Percentiles rank a stretch among this genome's conserved stretches.
Conservation (phyloP, 1,140 invertebrate species). For the Rhopalosiphum padi region DNA sequence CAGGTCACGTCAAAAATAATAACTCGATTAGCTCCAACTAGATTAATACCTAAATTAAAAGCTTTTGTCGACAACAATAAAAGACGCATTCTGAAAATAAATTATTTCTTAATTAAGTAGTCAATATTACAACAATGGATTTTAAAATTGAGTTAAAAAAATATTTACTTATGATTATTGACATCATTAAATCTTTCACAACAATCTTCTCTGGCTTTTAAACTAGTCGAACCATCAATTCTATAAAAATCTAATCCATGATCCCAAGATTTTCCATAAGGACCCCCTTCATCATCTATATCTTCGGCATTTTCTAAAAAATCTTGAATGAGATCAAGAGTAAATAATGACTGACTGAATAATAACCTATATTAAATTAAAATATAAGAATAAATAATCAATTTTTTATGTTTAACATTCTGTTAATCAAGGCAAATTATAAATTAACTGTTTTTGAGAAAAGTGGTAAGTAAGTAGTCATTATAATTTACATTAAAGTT, state of each 20-base stretch:
- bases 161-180: slow-evolving; percentile 72
- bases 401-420: too few species aligned
- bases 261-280: slow-evolving; percentile 73
- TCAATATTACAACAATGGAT: slow-evolving; percentile 42
- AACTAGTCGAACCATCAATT: slow-evolving; percentile 85
- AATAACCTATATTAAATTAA: slow-evolving; percentile 72
- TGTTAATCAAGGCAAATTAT: too few species aligned
- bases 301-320: slow-evolving; percentile 80
- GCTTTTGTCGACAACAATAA: slow-evolving; percentile 96
- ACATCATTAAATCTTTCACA: slow-evolving; percentile 86
- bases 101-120: slow-evolving; percentile 58
- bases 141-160: background rate
- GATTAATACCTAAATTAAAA: slow-evolving; percentile 94
- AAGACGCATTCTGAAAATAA: slow-evolving; percentile 71
- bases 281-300: slow-evolving; percentile 64
- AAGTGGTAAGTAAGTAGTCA: too few species aligned
- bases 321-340: slow-evolving; percentile 88
- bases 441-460: too few species aligned
- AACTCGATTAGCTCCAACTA: slow-evolving; percentile 94
- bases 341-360: slow-evolving; percentile 89
- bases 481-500: too few species aligned
- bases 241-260: slow-evolving; percentile 88
- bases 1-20: slow-evolving; percentile 98
- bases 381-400: slow-evolving; percentile 34
- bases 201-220: slow-evolving; percentile 78